Evolutionary conservation across 2,888 invertebrate species (phyloP).

Genomic region (Lamellibrachia columna): DNA sequence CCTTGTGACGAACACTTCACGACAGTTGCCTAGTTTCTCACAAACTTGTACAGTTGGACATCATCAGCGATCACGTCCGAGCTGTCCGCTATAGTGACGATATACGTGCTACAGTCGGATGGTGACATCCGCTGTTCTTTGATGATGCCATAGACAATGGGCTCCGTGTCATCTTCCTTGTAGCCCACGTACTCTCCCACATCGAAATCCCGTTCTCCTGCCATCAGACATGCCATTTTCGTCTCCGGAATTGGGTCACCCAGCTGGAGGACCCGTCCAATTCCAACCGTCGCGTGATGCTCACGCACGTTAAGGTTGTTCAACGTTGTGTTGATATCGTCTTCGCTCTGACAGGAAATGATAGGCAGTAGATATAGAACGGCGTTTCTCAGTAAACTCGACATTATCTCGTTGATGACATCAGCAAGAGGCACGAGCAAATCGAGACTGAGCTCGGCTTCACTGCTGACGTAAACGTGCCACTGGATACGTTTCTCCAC

Average conservation of each 20-base stretch:
- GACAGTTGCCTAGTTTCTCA: background rate
- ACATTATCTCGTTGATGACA: slow-evolving; percentile 38
- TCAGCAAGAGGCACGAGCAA: slow-evolving; percentile 41
- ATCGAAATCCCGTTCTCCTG: slow-evolving; percentile 27
- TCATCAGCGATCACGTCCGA: background rate
- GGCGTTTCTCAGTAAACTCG: slow-evolving; percentile 37
- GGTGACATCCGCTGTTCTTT: slow-evolving; percentile 28
- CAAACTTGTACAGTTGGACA: background rate
- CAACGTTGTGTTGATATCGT: slow-evolving; percentile 33
- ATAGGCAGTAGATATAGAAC: slow-evolving; percentile 40
- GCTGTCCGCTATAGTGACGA: slow-evolving; percentile 10
- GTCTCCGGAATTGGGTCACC: slow-evolving; percentile 33
- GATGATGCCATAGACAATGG: slow-evolving; percentile 26
- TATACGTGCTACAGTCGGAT: slow-evolving; percentile 23
- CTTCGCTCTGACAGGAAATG: slow-evolving; percentile 32
- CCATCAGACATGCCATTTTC: slow-evolving; percentile 24
- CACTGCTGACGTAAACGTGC: slow-evolving; percentile 36
- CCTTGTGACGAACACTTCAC: background rate
- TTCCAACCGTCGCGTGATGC: slow-evolving; percentile 26
- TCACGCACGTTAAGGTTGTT: slow-evolving; percentile 36
- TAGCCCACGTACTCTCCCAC: slow-evolving; percentile 38
- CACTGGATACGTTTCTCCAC: slow-evolving; percentile 34
- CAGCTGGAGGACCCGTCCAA: slow-evolving; percentile 30
- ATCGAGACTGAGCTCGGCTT: slow-evolving; percentile 34
- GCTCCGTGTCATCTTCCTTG: background rate